Evolutionary conservation across 2,797 vertebrate species (phyloP), one percentile per base, ranked within the genome.

Genomic region (Todus mexicanus): DNA sequence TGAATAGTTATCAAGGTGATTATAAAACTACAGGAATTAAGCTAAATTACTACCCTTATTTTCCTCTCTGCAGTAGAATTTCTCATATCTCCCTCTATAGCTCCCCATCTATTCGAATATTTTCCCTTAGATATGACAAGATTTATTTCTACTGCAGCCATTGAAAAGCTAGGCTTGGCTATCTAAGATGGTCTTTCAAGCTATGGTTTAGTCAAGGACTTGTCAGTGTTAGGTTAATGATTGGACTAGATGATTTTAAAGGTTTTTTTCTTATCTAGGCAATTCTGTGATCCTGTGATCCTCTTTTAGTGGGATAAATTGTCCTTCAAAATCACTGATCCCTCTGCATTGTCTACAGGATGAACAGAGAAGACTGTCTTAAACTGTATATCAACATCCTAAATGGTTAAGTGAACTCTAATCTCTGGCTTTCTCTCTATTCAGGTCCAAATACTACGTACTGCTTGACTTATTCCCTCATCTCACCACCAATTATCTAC

Each of bases 1-100:
- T 11, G 2, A 92, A 91, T 54, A 93, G 90, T 66, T 89, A 92
- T 38, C 79, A 89, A 90, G 81, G 69, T 92, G 87, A 87, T 92
- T 90, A 48, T 42, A 84, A 84, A 93, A 85, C 70, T 78, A 69
- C 54, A 53, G 59, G 59, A 94, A 94, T 90, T 87, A 89, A 72
- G 51, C 48, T 90, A 95, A 90, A 92, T 59, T 23, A 35, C 31
- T 61, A 17, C 12, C 63, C 35, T 84, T 35, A 0, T 96, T 95
- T 94, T 87, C 40, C 14, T 66, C 66, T 85, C 70, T 73, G 54
- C 47, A 50, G 45, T 40, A 69, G 10, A 87, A 90, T 85, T 92
- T 92, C 59, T 84, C 84, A 80, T 54, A n/a, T 80, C 21, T 75
- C 47, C 33, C 20, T 84, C 66, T 81, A 2, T 20, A 60, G 14